These are phyloP conservation scores for Matsumyia berberina DNA, from an alignment of 2,888 invertebrate species.

Conservation along the genomic window DNA sequence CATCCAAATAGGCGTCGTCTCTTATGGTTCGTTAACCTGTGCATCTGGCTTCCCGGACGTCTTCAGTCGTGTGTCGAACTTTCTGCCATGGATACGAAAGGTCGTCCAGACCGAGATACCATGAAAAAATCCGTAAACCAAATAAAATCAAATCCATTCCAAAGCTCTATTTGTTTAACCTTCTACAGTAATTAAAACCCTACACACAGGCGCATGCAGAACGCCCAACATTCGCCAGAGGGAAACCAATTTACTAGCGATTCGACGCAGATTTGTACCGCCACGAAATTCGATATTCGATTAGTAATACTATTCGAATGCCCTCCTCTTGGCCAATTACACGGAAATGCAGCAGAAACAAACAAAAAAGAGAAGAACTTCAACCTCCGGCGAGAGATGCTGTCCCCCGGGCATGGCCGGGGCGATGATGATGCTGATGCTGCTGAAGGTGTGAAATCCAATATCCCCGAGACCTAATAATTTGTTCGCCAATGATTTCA, in stretches of 20 bases:
- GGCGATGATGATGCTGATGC: slow-evolving; percentile 51
- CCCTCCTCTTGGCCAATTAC: slow-evolving; percentile 73
- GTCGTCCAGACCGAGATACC: slow-evolving; percentile 77
- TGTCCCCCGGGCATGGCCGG: slow-evolving; percentile 12
- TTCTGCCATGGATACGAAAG: slow-evolving; percentile 80
- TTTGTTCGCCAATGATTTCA: slow-evolving; percentile 75
- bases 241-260: slow-evolving; percentile 70
- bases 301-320: slow-evolving; percentile 76
- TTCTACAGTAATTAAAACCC: slow-evolving; percentile 65
- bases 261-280: slow-evolving; percentile 72
- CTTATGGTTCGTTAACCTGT: slow-evolving; percentile 82
- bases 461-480: slow-evolving; percentile 76
- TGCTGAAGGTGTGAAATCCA: slow-evolving; percentile 77
- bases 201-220: slow-evolving; percentile 26
- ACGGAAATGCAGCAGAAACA: slow-evolving; percentile 56
- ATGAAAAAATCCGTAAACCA: slow-evolving; percentile 60
- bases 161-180: slow-evolving; percentile 59
- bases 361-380: slow-evolving; percentile 47
- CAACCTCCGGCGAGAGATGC: slow-evolving; percentile 37
- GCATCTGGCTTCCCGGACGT: slow-evolving; percentile 83
- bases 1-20: slow-evolving; percentile 82
- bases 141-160: slow-evolving; percentile 67
- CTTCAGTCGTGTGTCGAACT: slow-evolving; percentile 82
- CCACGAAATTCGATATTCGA: slow-evolving; percentile 81
- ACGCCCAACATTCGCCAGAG: slow-evolving; percentile 42